phyloP scores from a whole-genome alignment of 2,888 invertebrate genomes.

The Pollenia labialis region DNA sequence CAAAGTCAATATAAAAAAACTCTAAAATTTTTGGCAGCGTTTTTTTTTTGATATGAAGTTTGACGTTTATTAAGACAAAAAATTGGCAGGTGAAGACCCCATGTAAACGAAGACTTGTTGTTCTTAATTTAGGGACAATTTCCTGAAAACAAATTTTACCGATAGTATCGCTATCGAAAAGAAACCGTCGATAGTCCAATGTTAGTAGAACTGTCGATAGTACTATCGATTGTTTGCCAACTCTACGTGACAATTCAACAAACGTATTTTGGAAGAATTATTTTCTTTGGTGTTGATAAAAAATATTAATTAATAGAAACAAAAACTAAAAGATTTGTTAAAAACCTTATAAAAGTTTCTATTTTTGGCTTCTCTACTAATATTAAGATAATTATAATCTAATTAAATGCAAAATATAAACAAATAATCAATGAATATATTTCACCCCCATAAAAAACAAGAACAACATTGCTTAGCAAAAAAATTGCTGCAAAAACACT shows the following conservation, averaged over 20 bases:
- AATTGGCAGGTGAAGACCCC: too few species aligned
- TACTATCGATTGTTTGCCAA: too few species aligned
- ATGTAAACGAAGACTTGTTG: too few species aligned
- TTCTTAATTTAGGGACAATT: too few species aligned
- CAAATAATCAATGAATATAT: constrained; percentile 7
- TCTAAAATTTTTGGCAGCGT: too few species aligned
- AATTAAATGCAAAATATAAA: background rate
- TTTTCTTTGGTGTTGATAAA: background rate
- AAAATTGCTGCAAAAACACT: background rate
- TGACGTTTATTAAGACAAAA: too few species aligned
- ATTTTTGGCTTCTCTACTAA: background rate
- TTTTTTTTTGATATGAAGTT: too few species aligned
- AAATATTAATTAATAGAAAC: constrained; percentile 14
- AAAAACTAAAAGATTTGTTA: background rate
- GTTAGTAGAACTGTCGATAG: too few species aligned
- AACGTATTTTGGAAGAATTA: background rate
- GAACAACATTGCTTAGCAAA: constrained; percentile 40
- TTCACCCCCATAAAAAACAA: constrained; percentile 17
- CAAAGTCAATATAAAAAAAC: too few species aligned
- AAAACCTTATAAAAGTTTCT: background rate
- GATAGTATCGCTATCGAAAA: background rate
- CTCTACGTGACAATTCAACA: background rate
- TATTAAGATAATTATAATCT: background rate
- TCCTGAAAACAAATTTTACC: too few species aligned
- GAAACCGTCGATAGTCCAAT: background rate